Evolutionary conservation across 2,797 vertebrate species (phyloP).

Genomic region (Choloepus didactylus): DNA sequence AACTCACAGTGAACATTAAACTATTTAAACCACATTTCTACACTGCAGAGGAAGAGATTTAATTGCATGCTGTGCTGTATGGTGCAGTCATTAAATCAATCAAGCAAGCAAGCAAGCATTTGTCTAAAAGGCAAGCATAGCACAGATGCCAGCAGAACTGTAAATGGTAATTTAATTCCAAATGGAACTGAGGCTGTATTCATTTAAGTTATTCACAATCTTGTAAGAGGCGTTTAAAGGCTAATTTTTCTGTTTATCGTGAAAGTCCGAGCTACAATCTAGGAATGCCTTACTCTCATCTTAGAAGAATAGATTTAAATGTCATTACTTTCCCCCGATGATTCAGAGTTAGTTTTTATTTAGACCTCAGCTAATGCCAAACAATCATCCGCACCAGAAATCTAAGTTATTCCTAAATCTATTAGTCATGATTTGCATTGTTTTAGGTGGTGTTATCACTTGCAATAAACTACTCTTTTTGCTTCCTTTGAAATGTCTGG

Average conservation of each 20-base stretch:
- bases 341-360: conserved; percentile 70
- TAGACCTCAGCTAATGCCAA: conserved; percentile 49
- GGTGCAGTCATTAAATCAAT: background rate
- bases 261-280: conserved; percentile 56
- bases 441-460: background rate
- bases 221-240: conserved; percentile 57
- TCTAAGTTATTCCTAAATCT: background rate
- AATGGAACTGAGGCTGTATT: conserved; percentile 69
- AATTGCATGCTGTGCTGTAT: background rate
- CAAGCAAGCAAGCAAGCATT: conserved; percentile 3
- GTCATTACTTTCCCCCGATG: conserved; percentile 70
- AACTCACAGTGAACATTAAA: background rate
- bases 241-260: conserved; percentile 65
- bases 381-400: background rate
- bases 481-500: background rate
- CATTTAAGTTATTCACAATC: conserved; percentile 64
- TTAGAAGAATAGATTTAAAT: conserved; percentile 70
- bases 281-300: conserved; percentile 28
- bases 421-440: conserved; percentile 21
- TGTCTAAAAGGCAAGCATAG: conserved; percentile 18
- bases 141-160: conserved; percentile 58
- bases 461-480: conserved; percentile 25
- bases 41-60: background rate
- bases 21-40: background rate
- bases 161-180: conserved; percentile 70